Conservation (phyloP, 2,113 vertebrate species). For the Chionis minor region DNA sequence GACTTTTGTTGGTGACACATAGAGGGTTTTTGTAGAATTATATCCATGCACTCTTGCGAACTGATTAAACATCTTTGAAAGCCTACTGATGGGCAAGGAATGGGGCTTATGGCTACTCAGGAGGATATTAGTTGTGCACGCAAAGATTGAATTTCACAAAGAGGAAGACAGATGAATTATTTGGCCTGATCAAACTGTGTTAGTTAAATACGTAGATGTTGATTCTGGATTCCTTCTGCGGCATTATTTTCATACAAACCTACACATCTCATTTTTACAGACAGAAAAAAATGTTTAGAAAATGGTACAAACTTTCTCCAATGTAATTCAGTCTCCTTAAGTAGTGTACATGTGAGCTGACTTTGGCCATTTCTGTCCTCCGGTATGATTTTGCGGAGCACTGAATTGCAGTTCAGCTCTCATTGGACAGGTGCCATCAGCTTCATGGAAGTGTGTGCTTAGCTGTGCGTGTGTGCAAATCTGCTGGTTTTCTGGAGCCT, state of each 20-base stretch:
- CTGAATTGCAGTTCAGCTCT: neutral
- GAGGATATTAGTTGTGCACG: slow-evolving; percentile 12
- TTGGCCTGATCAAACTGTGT: neutral
- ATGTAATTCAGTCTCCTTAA: neutral
- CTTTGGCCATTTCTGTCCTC: neutral
- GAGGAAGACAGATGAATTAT: neutral
- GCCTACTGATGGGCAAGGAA: neutral
- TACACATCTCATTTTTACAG: neutral
- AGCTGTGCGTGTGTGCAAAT: neutral
- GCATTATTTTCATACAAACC: neutral
- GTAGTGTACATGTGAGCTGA: neutral
- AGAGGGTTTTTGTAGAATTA: neutral
- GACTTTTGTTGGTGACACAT: neutral
- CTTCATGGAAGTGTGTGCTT: neutral
- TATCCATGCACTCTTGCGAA: neutral
- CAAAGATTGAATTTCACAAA: slow-evolving; percentile 10
- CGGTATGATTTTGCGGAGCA: neutral
- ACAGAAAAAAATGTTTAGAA: neutral
- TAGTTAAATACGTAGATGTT: neutral
- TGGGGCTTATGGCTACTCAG: neutral
- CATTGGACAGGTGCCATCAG: neutral
- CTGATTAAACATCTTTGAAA: slow-evolving; percentile 12
- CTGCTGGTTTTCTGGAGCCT: neutral
- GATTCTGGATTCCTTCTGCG: neutral
- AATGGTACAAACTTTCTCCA: neutral